Evolutionary conservation across 1,140 invertebrate species (phyloP), one percentile per base, ranked within the genome.

Genomic region (Bradysia coprophila): DNA sequence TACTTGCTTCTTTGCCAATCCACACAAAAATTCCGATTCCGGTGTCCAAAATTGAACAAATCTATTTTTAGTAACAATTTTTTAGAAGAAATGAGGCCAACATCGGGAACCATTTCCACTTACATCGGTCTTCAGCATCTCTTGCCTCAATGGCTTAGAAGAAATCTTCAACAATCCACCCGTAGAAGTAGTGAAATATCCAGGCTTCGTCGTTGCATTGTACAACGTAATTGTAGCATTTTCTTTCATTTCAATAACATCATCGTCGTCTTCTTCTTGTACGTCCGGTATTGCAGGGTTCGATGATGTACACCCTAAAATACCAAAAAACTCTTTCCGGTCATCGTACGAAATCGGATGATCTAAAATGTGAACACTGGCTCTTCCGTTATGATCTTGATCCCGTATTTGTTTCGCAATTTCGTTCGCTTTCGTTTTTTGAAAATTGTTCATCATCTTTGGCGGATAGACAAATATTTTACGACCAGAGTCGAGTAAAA

Each of bases 11-110:
- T 51, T 76, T 81, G 18, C 88, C 87, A 41, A 89, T 72, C 87
- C 87, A 92, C 1, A 86, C 82, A 57, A 77, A 92, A 33, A 92
- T 71, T 22, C 81, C 78, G 41, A 72, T 72, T 4, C 77, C 80
- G 5, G 82, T 80, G 57, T 91, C 86, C 54, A 92, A 58, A 44
- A 91, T 80, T 49, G 86, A 91, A 44, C 78, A 81, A 54, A 91
- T 85, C 71, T n/a, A n/a, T n/a, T n/a, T n/a, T n/a, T n/a, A n/a
- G n/a, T n/a, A n/a, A n/a, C n/a, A n/a, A n/a, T n/a, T n/a, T n/a
- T n/a, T n/a, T n/a, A n/a, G n/a, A n/a, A n/a, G n/a, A n/a, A n/a
- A n/a, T n/a, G n/a, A n/a, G n/a, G n/a, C n/a, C n/a, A 15, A 39
- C 42, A 48, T 15, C 45, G 24, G 15, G 42, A 21, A 19, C 37